These are phyloP conservation scores for Metopolophium dirhodum DNA, from an alignment of 1,140 invertebrate genomes.

Conservation along the genomic window DNA sequence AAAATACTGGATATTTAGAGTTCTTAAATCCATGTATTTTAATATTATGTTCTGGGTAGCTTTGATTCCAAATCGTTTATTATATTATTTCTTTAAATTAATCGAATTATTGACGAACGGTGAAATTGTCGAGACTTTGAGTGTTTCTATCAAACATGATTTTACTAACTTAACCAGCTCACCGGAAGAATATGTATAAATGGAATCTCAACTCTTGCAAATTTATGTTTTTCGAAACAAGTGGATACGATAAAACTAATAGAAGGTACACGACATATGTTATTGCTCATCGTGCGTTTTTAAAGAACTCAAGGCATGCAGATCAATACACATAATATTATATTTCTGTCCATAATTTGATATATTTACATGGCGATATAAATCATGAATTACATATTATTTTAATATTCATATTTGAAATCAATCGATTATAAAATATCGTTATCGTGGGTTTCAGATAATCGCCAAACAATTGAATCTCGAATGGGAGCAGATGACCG, in stretches of 20 bases:
- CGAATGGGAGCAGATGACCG: slow-evolving; percentile 69
- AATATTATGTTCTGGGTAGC: neutral
- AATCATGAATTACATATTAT: neutral
- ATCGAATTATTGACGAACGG: neutral
- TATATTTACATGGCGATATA: too few relatives aligned
- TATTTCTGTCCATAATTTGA: too few relatives aligned
- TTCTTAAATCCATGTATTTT: neutral
- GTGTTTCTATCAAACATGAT: neutral
- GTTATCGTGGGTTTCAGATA: slow-evolving; percentile 66
- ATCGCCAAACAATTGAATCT: slow-evolving; percentile 72
- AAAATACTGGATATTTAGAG: neutral
- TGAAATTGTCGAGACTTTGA: neutral
- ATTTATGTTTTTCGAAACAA: neutral
- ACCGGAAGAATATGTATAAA: too few relatives aligned
- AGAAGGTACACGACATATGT: too few relatives aligned
- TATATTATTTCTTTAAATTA: neutral
- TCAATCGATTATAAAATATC: neutral
- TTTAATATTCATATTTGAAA: neutral
- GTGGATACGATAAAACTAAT: neutral
- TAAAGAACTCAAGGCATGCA: neutral
- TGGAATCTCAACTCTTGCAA: neutral
- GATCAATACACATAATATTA: too few relatives aligned
- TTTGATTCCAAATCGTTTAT: neutral
- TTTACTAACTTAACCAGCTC: neutral
- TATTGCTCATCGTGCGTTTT: too few relatives aligned